Evolutionary conservation across 1,140 invertebrate genomes (phyloP), one percentile per base, ranked within the genome.

Genomic region (Halotydeus destructor): DNA sequence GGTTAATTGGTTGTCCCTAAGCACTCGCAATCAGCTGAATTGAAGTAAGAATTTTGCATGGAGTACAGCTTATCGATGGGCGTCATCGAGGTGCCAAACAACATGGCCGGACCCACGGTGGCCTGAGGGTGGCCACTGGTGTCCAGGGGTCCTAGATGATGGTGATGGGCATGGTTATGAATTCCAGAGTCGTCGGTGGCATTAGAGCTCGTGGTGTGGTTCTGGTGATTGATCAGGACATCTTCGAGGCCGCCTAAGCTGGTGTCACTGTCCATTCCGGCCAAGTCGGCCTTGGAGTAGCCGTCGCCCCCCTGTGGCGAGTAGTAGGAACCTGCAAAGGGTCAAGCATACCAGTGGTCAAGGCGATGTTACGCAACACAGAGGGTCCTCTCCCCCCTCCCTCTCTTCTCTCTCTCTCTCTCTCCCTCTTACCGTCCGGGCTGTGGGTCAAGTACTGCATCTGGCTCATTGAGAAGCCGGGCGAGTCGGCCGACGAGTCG

Each of bases 41-140:
- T 56, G 57, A 91, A 91, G 59, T 91, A 91, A 26, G 80, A 86
- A 61, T 78, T 85, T 60, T 88, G 83, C 88, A 96, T 96, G 52
- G 89, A 77, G 64, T 91, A 96, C 34, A 94, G 70, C 65, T 91
- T 91, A 60, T 96, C 86, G 50, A 96, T 94, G 26, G 86, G 88
- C 60, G 93, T 93, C 54, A 74, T 54, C 62, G 55, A 78, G 72
- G 11, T 71, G 65, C 40, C 52, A 48, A 31, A 71, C 70, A 25
- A 57, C 85, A 80, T 78, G 83, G 60, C 79, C 82, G 61, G 79
- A 84, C 58, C 82, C 83, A 51, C 80, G 84, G 50, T 85, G 80
- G 2, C 77, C 78, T 2, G 79, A 83, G 57, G 83, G 76, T 8
- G 73, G 74, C 26, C 74, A 54, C 81, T 82, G 5, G 62, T 42